Percentiles rank a stretch among this genome's conserved stretches.
Evolutionary conservation across 2,797 vertebrate genomes (phyloP).

Genomic region (Gymnoscopelus braueri): DNA sequence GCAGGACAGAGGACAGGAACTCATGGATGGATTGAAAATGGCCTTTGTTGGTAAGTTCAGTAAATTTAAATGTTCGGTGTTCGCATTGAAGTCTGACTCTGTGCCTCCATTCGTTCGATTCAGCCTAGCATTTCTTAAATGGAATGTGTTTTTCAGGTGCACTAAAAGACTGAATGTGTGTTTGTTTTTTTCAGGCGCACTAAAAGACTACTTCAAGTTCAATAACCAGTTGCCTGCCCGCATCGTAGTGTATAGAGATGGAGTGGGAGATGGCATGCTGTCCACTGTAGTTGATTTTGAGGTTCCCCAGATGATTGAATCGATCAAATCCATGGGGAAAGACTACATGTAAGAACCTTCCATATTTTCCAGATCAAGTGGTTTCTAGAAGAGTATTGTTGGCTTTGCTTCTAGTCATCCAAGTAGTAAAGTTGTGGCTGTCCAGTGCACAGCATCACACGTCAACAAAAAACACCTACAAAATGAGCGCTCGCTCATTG

Average conservation of each 20-base stretch:
- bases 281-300: slow-evolving; percentile 90
- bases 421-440: too few relatives aligned
- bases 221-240: slow-evolving; percentile 89
- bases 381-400: too few relatives aligned
- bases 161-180: slow-evolving; percentile 77
- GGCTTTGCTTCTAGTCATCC: too few relatives aligned
- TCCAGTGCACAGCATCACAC: too few relatives aligned
- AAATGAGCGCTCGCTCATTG: too few relatives aligned
- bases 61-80: neutral
- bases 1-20: slow-evolving; percentile 91
- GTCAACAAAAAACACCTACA: too few relatives aligned
- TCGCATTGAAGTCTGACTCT: neutral
- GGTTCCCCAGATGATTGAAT: slow-evolving; percentile 90
- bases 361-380: too few relatives aligned
- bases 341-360: slow-evolving; percentile 83
- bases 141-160: neutral
- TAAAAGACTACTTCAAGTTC: slow-evolving; percentile 86
- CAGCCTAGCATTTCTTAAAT: neutral
- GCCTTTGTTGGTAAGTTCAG: slow-evolving; percentile 82
- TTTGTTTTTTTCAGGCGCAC: slow-evolving; percentile 78
- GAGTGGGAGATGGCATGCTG: slow-evolving; percentile 95
- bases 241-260: slow-evolving; percentile 94
- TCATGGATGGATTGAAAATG: slow-evolving; percentile 92
- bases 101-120: neutral
- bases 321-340: slow-evolving; percentile 84